Evolutionary conservation across 1,140 invertebrate species (phyloP), one percentile per base, ranked within the genome.

Genomic region (Meloidogyne chitwoodi): DNA sequence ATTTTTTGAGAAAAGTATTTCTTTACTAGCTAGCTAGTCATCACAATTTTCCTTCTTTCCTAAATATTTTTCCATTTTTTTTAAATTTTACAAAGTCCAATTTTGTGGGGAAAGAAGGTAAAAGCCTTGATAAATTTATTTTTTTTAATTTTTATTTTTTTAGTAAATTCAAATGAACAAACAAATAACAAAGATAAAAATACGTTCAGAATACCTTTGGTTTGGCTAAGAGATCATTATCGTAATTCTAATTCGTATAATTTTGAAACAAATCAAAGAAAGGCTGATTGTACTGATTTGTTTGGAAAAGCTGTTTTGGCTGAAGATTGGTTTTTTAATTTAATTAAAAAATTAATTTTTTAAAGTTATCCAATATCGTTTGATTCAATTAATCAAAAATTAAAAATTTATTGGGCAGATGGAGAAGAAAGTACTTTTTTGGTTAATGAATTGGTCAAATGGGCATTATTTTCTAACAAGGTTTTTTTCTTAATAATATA

Each of bases 201-300:
- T 2, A 22, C 69, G 6, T 66, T 79, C 8, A 48, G 77, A 19
- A 78, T 80, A 29, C 83, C 83, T 11, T 65, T 85, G 8, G 82
- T 86, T 24, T 85, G 84, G 84, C 71, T 85, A n/a, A 61, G 83
- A 27, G 84, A 85, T 67, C 84, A 85, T 68, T 85, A 84, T 56
- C 75, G 83, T 8, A 77, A 62, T n/a, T 16, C 22, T 6, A 44
- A 24, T 11, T 67, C 34, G 1, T 85, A 83, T 64, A 81, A 83
- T 69, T 81, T 26, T 22, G 27, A 72, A 34, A 85, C 84, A 12
- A 81, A 81, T 77, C 84, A 85, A 63, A 70, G 84, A 29, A 77
- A 77, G 26, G 76, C 79, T 4, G 77, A 81, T 48, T 68, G 62
- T 34, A 73, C 66, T 12, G 66, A 82, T 38, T 70, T 84, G 10